Evolutionary conservation across 1,140 invertebrate genomes (phyloP), one percentile per base, ranked within the genome.

Genomic region (Listronotus bonariensis): DNA sequence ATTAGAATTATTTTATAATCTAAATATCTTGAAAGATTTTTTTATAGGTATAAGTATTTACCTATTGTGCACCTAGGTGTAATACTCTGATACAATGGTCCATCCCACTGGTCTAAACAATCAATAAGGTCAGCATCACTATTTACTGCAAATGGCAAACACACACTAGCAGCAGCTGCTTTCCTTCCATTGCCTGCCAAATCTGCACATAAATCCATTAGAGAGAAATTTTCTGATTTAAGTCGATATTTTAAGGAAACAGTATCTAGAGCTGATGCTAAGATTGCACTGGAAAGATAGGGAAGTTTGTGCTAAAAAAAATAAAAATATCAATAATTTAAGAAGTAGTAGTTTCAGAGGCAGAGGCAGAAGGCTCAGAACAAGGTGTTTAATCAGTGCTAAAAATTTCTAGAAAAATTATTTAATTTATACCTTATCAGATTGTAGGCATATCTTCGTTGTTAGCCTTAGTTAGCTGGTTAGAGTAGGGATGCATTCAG

Each of bases 181-280:
- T 88, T 90, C 43, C 90, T 82, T 7, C 87, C 88, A 58, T 87
- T 77, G 8, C 85, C 84, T 40, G 83, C 86, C 51, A 92, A 79
- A 74, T 89, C 85, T 0, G 83, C 82, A 73, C 87, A 88, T 31
- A 92, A 78, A 74, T 89, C 87, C 14, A 83, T 82, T 7, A 92
- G 72, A 8, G 83, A 80, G 15, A 80, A 73, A 40, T 81, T 78
- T 45, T 80, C 82, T 8, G 77, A 74, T 74, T 85, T 88, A 38
- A 87, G 77, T 71, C 92, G 85, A 74, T 93, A 93, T 69, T 89
- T 85, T 31, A 93, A 77, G 9, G 86, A 87, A 3, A 91, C 72
- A 10, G 91, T 92, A 64, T 96, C 93, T 41, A 95, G 72, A 36
- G 88, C 87, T 18, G 90, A 84, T 11, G 92, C 92, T 58, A 96